These are phyloP conservation scores for Nephrotoma appendiculata DNA, from an alignment of 2,888 invertebrate species.

Conservation along the genomic window DNA sequence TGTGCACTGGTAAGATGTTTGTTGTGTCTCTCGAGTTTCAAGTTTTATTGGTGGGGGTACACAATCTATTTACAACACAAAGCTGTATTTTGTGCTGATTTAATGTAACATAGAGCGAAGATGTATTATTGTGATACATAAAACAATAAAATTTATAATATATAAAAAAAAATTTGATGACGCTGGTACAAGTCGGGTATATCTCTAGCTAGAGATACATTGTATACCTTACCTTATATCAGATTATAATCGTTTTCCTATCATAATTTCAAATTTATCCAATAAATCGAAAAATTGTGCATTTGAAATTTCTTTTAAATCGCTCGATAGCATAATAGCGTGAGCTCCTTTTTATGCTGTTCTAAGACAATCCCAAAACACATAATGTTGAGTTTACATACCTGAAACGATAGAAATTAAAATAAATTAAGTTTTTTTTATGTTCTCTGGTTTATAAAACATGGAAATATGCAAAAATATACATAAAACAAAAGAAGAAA, in stretches of 20 bases:
- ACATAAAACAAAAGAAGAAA: not conserved
- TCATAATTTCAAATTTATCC: not conserved
- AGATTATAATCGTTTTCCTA: not conserved
- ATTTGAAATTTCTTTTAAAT: not conserved
- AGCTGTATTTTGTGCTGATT: not conserved
- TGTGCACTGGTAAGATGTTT: not conserved
- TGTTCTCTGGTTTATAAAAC: not conserved
- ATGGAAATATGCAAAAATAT: not conserved
- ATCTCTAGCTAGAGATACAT: not conserved
- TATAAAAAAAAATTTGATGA: not conserved
- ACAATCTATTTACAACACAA: not conserved
- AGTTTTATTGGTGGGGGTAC: not conserved
- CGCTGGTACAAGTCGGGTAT: not conserved
- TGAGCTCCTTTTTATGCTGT: not conserved
- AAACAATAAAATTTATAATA: not conserved
- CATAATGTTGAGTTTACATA: not conserved
- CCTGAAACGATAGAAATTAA: not conserved
- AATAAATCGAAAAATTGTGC: not conserved
- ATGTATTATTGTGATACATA: not conserved
- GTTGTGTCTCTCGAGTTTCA: not conserved
- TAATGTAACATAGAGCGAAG: not conserved
- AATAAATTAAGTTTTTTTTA: not conserved
- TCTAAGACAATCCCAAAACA: not conserved
- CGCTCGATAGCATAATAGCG: not conserved
- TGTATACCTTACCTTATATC: not conserved